These are phyloP conservation scores for Adelges cooleyi DNA, from an alignment of 1,140 invertebrate species.

Conservation along the genomic window DNA sequence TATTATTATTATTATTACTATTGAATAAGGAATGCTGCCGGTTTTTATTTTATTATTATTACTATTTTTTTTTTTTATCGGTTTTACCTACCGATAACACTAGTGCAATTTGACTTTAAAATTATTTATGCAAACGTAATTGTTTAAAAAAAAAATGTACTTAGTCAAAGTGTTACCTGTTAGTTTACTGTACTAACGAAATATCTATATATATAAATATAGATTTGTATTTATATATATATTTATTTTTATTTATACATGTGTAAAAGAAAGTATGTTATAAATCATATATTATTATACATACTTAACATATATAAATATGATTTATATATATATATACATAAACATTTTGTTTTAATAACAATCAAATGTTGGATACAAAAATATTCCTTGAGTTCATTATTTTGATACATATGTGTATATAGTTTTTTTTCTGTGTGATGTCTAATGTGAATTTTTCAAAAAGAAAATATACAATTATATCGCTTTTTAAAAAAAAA, in stretches of 20 bases:
- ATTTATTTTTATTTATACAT: neutral
- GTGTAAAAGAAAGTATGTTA: constrained; percentile 29
- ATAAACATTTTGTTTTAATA: constrained; percentile 22
- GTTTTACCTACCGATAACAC: neutral
- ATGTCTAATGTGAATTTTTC: constrained; percentile 29
- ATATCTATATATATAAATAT: no score
- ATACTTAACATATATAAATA: no score
- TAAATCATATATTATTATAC: no score
- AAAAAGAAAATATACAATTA: constrained; percentile 28
- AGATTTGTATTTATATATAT: constrained; percentile 10
- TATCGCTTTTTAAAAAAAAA: constrained; percentile 24
- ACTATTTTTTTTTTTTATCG: neutral
- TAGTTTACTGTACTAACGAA: constrained; percentile 26
- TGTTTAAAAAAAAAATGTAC: neutral
- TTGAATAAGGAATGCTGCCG: constrained; percentile 2
- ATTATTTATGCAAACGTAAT: constrained; percentile 3
- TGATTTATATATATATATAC: neutral
- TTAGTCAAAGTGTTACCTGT: constrained; percentile 29
- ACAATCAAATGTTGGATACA: constrained; percentile 28
- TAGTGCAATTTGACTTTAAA: constrained; percentile 26
- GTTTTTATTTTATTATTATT: neutral
- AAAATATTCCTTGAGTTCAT: constrained; percentile 27
- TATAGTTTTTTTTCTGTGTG: constrained; percentile 27
- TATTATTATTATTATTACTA: constrained; percentile 1
- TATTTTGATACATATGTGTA: constrained; percentile 27